A percentile compares a stretch with the other conserved stretches of the same genome.
Conservation (phyloP, 2,888 invertebrate genomes). For the Gymnosoma rotundatum region DNA sequence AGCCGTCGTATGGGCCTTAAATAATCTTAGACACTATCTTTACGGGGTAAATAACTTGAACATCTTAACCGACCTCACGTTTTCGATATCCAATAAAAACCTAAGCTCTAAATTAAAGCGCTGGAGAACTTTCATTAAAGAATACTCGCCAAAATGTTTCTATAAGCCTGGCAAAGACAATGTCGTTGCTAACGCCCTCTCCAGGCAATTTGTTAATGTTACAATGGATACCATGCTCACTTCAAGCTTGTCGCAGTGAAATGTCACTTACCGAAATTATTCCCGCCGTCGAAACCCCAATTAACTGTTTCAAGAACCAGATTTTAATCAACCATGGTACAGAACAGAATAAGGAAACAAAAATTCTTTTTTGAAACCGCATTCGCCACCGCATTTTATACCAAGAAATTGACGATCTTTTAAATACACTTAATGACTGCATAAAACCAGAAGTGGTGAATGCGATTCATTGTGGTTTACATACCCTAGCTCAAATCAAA, state of each 20-base stretch:
- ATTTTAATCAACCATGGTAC: neutral
- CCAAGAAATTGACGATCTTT: neutral
- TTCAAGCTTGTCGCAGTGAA: neutral
- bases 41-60: conserved; percentile 74
- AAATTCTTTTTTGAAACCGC: neutral
- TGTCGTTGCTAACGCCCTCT: conserved; percentile 57
- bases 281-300: neutral
- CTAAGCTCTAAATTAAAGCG: conserved; percentile 51
- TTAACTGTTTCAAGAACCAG: conserved; percentile 18
- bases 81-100: conserved; percentile 69
- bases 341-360: neutral
- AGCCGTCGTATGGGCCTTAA: conserved; percentile 77
- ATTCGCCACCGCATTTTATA: neutral
- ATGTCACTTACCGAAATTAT: neutral
- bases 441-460: conserved; percentile 40
- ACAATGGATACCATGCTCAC: neutral
- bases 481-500: conserved; percentile 43
- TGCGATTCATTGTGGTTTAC: conserved; percentile 39
- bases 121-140: conserved; percentile 42
- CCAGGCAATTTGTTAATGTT: neutral
- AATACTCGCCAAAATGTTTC: conserved; percentile 32
- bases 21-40: conserved; percentile 78
- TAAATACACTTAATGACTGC: neutral
- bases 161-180: conserved; percentile 64
- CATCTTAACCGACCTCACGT: conserved; percentile 69